phyloP scores from a whole-genome alignment of 2,888 invertebrate genomes.

The Protodeltote pygarga region DNA sequence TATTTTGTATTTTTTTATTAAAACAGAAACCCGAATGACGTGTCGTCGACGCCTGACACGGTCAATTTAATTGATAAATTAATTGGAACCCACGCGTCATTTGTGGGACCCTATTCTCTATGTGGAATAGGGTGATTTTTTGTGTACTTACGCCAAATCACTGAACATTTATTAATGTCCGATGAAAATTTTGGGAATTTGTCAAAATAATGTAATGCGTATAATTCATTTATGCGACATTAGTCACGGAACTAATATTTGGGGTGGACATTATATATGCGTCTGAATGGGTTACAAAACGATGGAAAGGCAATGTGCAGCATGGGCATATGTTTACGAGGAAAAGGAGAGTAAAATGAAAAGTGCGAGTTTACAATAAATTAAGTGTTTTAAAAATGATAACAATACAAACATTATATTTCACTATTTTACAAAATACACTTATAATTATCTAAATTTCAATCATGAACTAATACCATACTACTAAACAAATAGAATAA shows the following conservation, averaged over 20 bases:
- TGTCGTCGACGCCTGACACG: conserved; percentile 21
- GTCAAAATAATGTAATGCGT: conserved; percentile 20
- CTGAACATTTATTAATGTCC: conserved; percentile 44
- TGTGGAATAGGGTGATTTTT: conserved; percentile 41
- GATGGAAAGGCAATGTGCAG: too few relatives aligned
- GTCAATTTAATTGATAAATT: conserved; percentile 51
- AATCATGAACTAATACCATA: neutral
- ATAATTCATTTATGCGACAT: conserved; percentile 17
- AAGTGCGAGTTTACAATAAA: too few relatives aligned
- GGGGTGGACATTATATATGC: too few relatives aligned
- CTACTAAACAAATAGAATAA: conserved; percentile 13
- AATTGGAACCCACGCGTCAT: conserved; percentile 43
- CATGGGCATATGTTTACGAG: too few relatives aligned
- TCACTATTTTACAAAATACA: neutral
- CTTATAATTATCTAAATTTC: neutral
- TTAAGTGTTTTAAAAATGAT: too few relatives aligned
- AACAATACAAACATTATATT: neutral
- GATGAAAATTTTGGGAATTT: conserved; percentile 24
- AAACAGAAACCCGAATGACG: conserved; percentile 6
- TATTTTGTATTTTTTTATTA: conserved; percentile 9
- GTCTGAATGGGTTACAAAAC: too few relatives aligned
- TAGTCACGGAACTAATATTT: conserved; percentile 23
- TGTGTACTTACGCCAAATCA: conserved; percentile 43
- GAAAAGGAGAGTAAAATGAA: too few relatives aligned
- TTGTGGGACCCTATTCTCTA: conserved; percentile 42